These are phyloP conservation scores for Mesorhabditis sp. DNA, from an alignment of 2,888 invertebrate genomes.

Conservation along the genomic window DNA sequence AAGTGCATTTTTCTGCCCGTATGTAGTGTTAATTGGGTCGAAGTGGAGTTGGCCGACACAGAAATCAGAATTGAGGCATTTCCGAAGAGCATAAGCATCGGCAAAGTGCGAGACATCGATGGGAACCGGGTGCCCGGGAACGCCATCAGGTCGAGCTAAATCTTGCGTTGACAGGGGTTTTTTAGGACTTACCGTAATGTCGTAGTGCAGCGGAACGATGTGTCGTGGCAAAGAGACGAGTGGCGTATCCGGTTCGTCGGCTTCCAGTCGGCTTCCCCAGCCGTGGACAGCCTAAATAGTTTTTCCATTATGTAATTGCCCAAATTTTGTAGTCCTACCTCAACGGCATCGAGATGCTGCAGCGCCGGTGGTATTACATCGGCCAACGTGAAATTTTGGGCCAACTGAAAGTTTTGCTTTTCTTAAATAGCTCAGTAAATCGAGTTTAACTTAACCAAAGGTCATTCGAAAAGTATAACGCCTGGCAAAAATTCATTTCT, in stretches of 20 bases:
- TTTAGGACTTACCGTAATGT: slow-evolving; percentile 33
- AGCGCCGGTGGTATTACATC: slow-evolving; percentile 29
- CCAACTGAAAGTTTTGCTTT: neutral
- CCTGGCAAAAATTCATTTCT: too few relatives aligned
- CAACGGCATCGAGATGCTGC: slow-evolving; percentile 18
- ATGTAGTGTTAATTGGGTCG: neutral
- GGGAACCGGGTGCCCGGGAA: neutral
- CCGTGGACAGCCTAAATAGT: slow-evolving; percentile 3
- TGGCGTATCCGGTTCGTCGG: slow-evolving; percentile 22
- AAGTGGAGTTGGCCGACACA: neutral
- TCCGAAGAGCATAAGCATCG: neutral
- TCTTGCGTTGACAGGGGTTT: neutral
- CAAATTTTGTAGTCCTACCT: slow-evolving; percentile 12
- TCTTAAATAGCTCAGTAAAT: too few relatives aligned
- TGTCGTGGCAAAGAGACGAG: slow-evolving; percentile 45
- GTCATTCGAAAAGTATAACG: too few relatives aligned
- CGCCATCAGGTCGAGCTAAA: neutral
- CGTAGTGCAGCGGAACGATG: slow-evolving; percentile 51
- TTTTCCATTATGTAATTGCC: neutral
- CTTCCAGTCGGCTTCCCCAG: neutral
- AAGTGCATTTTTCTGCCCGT: neutral
- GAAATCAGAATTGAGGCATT: neutral
- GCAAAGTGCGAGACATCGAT: neutral
- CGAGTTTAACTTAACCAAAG: too few relatives aligned
- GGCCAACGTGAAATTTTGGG: slow-evolving; percentile 25